Evolutionary conservation across 2,113 vertebrate genomes (phyloP), one percentile per base, ranked within the genome.

Genomic region (Pachypanchax playfairii): DNA sequence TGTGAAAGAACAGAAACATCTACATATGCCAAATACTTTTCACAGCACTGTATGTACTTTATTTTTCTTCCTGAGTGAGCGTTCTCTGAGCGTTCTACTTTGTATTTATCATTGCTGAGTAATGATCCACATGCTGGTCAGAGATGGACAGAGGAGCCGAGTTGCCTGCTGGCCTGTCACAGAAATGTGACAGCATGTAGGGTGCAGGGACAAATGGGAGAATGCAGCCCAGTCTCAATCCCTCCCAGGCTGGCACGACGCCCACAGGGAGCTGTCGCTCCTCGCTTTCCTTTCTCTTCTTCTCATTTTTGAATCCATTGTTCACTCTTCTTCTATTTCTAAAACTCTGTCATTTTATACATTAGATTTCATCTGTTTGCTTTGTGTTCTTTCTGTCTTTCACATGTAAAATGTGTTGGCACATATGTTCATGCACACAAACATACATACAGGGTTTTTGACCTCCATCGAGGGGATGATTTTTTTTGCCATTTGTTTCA

Each of bases 91-190:
- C 52, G 63, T 51, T 70, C 70, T 53, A 41, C 53, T 60, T 52
- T 17, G 33, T 73, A 48, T 60, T 54, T 42, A 51, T 55, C 60
- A 67, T 62, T 20, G 2, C 75, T 76, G 75, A 73, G 67, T 85
- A 72, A 85, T 82, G 75, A 80, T 80, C 70, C 80, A 50, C 78
- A 72, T 74, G 73, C 71, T 70, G 80, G 73, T 80, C 64, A 66
- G 73, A 63, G 78, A 73, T 70, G 80, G 80, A 80, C 70, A 31
- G 72, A 67, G 58, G 46, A 75, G 63, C 55, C 73, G 60, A 25
- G 70, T 39, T 67, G 65, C 87, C 87, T 70, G 84, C 85, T 85
- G 82, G 87, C 84, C 85, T 87, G 85, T 86, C 87, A 89, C 36
- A 79, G 82, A 86, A 89, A 89, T 75, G 76, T 87, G 87, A 77